Evolutionary conservation across 1,140 invertebrate species (phyloP).

Genomic region (Dreissena polymorpha): DNA sequence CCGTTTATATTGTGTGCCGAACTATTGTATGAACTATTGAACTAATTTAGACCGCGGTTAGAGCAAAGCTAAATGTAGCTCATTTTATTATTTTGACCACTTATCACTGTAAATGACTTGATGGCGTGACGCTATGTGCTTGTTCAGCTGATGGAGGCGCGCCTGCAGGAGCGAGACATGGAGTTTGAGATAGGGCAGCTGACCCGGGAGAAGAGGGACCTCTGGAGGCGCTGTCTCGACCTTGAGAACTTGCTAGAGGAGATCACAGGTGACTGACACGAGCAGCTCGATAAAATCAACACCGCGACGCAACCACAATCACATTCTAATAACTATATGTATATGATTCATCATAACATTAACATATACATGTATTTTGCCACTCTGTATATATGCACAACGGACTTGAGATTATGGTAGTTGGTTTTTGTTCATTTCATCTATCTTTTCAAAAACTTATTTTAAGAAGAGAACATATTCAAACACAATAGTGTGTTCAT

Average conservation of each 20-base stretch:
- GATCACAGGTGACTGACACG: slow-evolving; percentile 15
- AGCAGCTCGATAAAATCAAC: neutral
- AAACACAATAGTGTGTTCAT: too few relatives aligned
- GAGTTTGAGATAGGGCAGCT: slow-evolving; percentile 39
- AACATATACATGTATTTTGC: neutral
- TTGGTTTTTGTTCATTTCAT: neutral
- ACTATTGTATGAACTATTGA: too few relatives aligned
- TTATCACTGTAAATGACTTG: neutral
- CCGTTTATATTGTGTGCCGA: too few relatives aligned
- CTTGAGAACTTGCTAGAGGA: slow-evolving; percentile 36
- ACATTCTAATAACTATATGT: neutral
- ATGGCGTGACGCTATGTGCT: neutral
- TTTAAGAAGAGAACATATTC: too few relatives aligned
- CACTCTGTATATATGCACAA: neutral
- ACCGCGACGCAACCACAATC: neutral
- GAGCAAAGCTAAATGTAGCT: too few relatives aligned
- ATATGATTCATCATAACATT: neutral
- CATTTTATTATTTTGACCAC: neutral
- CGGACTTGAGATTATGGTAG: neutral
- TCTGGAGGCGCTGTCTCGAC: slow-evolving; percentile 38
- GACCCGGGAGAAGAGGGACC: slow-evolving; percentile 21
- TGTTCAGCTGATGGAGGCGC: slow-evolving; percentile 14
- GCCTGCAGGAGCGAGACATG: slow-evolving; percentile 11
- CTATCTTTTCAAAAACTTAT: neutral
- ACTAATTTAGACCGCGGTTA: too few relatives aligned